phyloP scores from a whole-genome alignment of 2,113 vertebrate species.

The Bubo bubo region DNA sequence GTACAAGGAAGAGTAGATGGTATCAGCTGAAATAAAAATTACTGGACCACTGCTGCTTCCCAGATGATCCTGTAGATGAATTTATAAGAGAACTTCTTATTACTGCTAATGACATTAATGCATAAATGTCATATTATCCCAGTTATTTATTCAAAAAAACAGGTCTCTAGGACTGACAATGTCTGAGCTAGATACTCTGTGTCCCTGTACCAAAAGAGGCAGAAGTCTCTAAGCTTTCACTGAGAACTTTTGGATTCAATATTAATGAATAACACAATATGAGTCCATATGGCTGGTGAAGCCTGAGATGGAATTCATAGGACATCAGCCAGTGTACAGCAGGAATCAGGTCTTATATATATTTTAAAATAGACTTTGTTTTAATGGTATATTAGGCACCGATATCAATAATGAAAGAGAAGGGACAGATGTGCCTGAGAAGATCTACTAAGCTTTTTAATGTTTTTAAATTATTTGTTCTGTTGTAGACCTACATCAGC shows the following conservation, averaged over 20 bases:
- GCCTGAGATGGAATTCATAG: neutral
- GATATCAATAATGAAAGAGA: slow-evolving; percentile 54
- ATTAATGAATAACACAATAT: neutral
- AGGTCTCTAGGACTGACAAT: neutral
- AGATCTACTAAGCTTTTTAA: slow-evolving; percentile 19
- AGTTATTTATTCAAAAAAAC: neutral
- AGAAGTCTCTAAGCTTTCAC: neutral
- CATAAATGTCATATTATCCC: neutral
- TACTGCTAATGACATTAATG: neutral
- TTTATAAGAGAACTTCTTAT: neutral
- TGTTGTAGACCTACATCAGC: neutral
- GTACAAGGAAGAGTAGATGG: neutral
- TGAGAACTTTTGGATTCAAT: slow-evolving; percentile 4
- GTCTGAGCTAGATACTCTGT: neutral
- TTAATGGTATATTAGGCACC: slow-evolving; percentile 26
- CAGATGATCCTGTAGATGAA: neutral
- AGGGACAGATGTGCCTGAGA: slow-evolving; percentile 22
- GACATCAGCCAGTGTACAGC: neutral
- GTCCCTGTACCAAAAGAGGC: neutral
- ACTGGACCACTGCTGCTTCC: neutral
- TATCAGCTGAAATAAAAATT: neutral
- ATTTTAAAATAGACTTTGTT: slow-evolving; percentile 29
- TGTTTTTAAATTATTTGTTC: slow-evolving; percentile 56
- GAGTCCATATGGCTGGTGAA: neutral
- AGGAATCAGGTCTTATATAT: slow-evolving; percentile 15